These are phyloP conservation scores for Ammodytes dubius DNA, from an alignment of 2,113 vertebrate species.

Conservation along the genomic window DNA sequence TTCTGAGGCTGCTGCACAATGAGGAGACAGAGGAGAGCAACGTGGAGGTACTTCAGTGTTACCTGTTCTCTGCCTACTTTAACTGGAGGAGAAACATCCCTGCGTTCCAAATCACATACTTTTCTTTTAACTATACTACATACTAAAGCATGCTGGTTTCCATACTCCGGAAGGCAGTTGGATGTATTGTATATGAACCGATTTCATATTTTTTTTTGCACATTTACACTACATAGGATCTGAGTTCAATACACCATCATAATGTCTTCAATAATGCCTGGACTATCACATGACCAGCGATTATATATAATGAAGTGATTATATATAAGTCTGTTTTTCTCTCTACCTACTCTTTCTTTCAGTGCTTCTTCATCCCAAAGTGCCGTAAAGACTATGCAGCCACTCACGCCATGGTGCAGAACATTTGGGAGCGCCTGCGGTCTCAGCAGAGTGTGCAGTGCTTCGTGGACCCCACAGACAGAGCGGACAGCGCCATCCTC, in stretches of 20 bases:
- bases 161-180: too few relatives aligned
- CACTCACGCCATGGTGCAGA: constrained; percentile 85
- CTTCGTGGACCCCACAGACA: constrained; percentile 88
- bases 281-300: neutral
- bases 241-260: too few relatives aligned
- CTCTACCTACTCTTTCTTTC: constrained; percentile 20
- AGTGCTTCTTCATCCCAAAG: constrained; percentile 96
- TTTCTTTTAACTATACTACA: too few relatives aligned
- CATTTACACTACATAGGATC: too few relatives aligned
- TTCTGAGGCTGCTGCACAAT: constrained; percentile 90
- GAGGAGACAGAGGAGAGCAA: constrained; percentile 93
- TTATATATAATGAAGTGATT: neutral
- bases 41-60: constrained; percentile 85
- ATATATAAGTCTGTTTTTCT: neutral
- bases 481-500: constrained; percentile 89
- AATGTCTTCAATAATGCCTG: neutral
- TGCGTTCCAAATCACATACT: too few relatives aligned
- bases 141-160: too few relatives aligned
- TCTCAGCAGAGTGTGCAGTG: constrained; percentile 90
- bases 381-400: constrained; percentile 91
- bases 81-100: neutral
- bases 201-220: too few relatives aligned
- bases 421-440: constrained; percentile 92
- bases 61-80: neutral
- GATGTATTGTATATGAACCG: too few relatives aligned